Base-by-base conservation (phyloP, 1,140 invertebrate genomes). In the Drosophila lacertosa region DNA sequence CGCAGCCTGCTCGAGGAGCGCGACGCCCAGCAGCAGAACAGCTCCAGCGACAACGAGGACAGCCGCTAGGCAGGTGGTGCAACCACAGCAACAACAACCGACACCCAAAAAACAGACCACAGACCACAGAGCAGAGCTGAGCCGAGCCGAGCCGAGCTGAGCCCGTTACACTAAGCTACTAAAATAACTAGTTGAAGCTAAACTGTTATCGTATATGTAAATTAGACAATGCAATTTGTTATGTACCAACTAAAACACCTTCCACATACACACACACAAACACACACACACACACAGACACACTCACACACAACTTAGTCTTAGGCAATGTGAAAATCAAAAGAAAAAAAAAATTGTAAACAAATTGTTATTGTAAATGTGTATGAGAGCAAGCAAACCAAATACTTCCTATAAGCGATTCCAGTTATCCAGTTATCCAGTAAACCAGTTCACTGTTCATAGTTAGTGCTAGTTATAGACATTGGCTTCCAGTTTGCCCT, bases 1-100 rank as follows among this genome's bases (percentile, higher is more conserved):
- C 89, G 89, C 62, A 91, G 90, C 58, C 37, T 91, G 47, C 55
- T 91, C 51, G 89, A 91, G 71, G 90, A 91, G 64, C 90, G 90
- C 18, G 86, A 90, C 48, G 72, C 82, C 22, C 82, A 89, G 64
- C 89, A 91, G 58, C 88, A 90, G 54, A 90, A 90, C 47, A 91
- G 89, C 60, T 91, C 86, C 66, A 91, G 89, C 35, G 89, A 91
- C 70, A 90, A 90, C 50, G 89, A 91, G 67, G 89, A 91, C 59
- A 91, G 89, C 75, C 89, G 89, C 50, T 91, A 69, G 40, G 33
- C 33, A 16, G 45, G 9, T 33, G 37, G 58, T 40, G 77, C 77
- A 81, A 73, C 58, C 79, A 75, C 70, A 83, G 69, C 74, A 83
- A 75, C 62, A 83, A 78, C 67, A 86, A 66, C 68, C 68, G 55